phyloP scores from a whole-genome alignment of 2,888 invertebrate species.

The Pseudoips prasinana region DNA sequence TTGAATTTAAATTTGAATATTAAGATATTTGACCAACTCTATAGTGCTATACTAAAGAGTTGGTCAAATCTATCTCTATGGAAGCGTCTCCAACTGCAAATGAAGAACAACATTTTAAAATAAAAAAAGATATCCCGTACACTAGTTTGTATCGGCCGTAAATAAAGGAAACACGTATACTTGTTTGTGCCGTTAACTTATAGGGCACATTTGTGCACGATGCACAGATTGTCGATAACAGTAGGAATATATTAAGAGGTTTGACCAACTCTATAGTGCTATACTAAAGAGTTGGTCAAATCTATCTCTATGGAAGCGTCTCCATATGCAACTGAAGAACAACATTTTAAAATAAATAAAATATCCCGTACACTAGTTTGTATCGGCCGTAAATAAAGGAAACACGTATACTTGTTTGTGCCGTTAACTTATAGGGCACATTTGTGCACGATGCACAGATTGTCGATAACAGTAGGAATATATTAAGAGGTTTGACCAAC shows the following conservation, averaged over 20 bases:
- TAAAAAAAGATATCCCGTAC: conserved; percentile 34
- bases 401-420: conserved; percentile 30
- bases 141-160: conserved; percentile 32
- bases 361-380: conserved; percentile 26
- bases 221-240: neutral
- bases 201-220: conserved; percentile 25
- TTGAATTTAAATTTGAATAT: too few species aligned
- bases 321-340: too few species aligned
- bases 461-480: neutral
- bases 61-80: too few species aligned
- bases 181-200: conserved; percentile 37
- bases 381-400: conserved; percentile 36
- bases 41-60: too few species aligned
- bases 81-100: too few species aligned
- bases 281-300: too few species aligned
- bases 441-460: conserved; percentile 16
- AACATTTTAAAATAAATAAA: conserved; percentile 41
- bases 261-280: too few species aligned
- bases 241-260: neutral
- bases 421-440: conserved; percentile 32
- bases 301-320: too few species aligned
- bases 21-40: too few species aligned
- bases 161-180: conserved; percentile 30
- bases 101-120: too few species aligned
- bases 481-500: too few species aligned